Evolutionary conservation across 2,888 invertebrate genomes (phyloP).

Genomic region (Entomobrya proxima): DNA sequence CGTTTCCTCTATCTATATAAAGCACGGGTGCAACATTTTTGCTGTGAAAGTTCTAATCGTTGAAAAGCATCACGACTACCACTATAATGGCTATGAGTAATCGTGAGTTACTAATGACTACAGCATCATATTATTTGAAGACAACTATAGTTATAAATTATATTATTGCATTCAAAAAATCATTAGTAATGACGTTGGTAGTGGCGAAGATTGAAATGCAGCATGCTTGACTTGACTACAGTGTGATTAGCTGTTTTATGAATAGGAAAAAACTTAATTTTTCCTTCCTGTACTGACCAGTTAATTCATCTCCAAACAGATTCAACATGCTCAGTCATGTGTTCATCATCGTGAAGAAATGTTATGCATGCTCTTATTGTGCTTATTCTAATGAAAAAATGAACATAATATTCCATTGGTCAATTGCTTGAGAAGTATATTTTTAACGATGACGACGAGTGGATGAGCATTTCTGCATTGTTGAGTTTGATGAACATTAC

Average conservation of each 20-base stretch:
- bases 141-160: background rate
- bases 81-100: background rate
- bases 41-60: background rate
- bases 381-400: slow-evolving; percentile 51
- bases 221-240: slow-evolving; percentile 9
- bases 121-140: background rate
- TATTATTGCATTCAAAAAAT: slow-evolving; percentile 8
- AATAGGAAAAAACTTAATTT: background rate
- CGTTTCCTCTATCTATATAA: too few relatives aligned
- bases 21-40: background rate
- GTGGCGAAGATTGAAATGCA: background rate
- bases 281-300: background rate
- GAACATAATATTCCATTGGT: slow-evolving; percentile 2
- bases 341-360: background rate
- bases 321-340: slow-evolving; percentile 53
- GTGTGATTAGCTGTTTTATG: background rate
- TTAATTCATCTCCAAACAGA: background rate
- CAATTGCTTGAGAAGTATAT: slow-evolving; percentile 6
- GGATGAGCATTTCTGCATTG: background rate
- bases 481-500: background rate
- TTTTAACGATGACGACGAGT: background rate
- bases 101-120: slow-evolving; percentile 14
- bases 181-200: slow-evolving; percentile 10
- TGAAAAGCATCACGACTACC: background rate
- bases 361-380: slow-evolving; percentile 55